Base-by-base conservation (phyloP, 2,888 invertebrate genomes). In the Lycophotia porphyrea region DNA sequence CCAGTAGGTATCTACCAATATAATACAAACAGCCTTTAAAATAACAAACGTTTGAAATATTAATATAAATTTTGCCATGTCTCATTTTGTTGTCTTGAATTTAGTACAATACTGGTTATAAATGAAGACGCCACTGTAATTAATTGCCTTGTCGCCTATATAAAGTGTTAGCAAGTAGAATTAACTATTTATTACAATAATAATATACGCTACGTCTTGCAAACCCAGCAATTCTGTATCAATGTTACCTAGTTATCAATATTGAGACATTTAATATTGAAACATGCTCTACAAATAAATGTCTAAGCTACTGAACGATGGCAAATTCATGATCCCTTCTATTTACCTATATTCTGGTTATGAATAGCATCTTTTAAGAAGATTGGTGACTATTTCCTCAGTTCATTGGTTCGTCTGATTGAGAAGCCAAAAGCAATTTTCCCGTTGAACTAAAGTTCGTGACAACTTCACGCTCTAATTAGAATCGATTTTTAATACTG, bases 381-480 rank as follows among this genome's bases (percentile, higher is more conserved):
- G 36, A 79, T 60, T 69, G 34, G 78, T 74, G 58, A 27, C 60
- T 36, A 52, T 55, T 69, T 44, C 34, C 58, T 73, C 55, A 76
- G 73, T 79, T 82, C 72, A 75, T 60, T 49, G 61, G 55, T 71
- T 80, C 47, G 65, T 58, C 61, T 74, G 52, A 80, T 71, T 74
- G 70, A 82, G 65, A 78, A 70, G n/a, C 78, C 78, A 61, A 34
- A 81, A 80, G 68, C 71, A 64, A 77, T 81, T 73, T 82, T 71
- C 61, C 52, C 71, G 58, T 71, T 83, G n/a, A 71, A 69, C 44
- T 49, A 42, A 60, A 69, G 73, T 80, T 80, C 71, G 49, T 69
- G 71, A 76, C 71, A 65, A 52, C 27, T 71, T 83, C 73, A 83
- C 76, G 76, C 76, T 80, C 73, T 80, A 69, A 83, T 76, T 82